Base-by-base conservation (phyloP, 2,797 vertebrate species). In the Spatula clypeata region DNA sequence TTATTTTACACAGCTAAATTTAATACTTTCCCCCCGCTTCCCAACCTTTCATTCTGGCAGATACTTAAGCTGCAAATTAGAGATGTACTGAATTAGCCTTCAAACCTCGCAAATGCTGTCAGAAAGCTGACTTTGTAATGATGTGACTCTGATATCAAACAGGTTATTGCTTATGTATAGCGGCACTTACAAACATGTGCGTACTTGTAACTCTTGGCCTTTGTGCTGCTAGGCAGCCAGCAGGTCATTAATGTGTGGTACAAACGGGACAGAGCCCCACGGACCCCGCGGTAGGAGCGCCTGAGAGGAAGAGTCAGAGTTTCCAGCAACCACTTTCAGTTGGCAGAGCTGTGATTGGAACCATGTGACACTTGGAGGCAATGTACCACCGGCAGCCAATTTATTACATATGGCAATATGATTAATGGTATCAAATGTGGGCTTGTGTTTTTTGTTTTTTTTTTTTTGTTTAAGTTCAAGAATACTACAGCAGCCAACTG, bases 361-460 rank as follows among this genome's bases (percentile, higher is more conserved):
- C 97, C 98, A 97, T 97, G 98, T 98, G 98, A 98, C 97, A 86
- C 91, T 98, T 98, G 93, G 95, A 98, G 98, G 98, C 97, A 72
- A 94, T 51, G 95, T 96, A 98, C 97, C 96, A 96, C 95, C 95
- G 93, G 95, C 98, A 94, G 98, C 98, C 98, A 98, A 98, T 97
- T 97, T 97, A 94, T 98, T 98, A 97, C 98, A 98, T 97, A 98
- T 98, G 98, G 98, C 98, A 98, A 97, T 97, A 97, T 98, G 98
- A 98, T 98, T 98, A 98, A 98, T 98, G 97, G 95, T 98, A 98
- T 98, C 97, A 96, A 98, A 97, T 98, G 97, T 38, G 49, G 23
- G 47, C 21, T 47, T 38, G 36, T 61, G 9, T 5, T 36, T 62
- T 40, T 29, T 40, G n/a, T n/a, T 13, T 19, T 6, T 45, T 15